A percentile compares a stretch with the other conserved stretches of the same genome.
Conservation (phyloP, 1,140 invertebrate species). For the Phenacoccus solenopsis region DNA sequence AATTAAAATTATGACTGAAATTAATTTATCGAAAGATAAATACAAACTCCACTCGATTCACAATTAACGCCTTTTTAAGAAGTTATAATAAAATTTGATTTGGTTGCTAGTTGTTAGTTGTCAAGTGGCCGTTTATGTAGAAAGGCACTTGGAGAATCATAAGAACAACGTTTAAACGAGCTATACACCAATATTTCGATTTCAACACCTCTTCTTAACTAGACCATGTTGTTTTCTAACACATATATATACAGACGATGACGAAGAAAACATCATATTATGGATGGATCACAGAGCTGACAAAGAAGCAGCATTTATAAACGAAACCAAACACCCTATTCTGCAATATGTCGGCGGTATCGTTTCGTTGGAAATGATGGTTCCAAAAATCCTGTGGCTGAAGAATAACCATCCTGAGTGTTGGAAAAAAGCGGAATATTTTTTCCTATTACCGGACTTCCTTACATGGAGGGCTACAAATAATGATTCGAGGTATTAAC, state of each 20-base stretch:
- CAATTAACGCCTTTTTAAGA: no score
- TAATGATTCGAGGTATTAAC: conserved; percentile 45
- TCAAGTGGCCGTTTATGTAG: no score
- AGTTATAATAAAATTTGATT: no score
- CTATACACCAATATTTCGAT: no score
- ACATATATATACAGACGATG: conserved; percentile 34
- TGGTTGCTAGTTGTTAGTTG: no score
- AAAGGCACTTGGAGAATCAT: no score
- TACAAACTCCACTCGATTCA: no score
- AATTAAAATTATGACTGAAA: no score
- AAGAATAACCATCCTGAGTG: conserved; percentile 56
- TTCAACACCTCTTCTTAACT: no score
- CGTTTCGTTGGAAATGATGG: conserved; percentile 90
- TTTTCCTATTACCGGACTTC: conserved; percentile 90
- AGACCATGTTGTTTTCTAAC: no score
- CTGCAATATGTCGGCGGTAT: conserved; percentile 79
- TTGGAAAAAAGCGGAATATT: conserved; percentile 54
- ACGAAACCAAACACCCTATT: conserved; percentile 56
- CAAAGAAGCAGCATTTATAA: conserved; percentile 69
- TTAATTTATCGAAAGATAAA: no score
- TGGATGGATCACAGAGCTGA: conserved; percentile 94
- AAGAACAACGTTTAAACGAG: no score
- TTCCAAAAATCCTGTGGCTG: conserved; percentile 89
- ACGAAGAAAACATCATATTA: conserved; percentile 76
- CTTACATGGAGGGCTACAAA: conserved; percentile 84